Evolutionary conservation across 1,140 invertebrate genomes (phyloP).

Genomic region (Ptiloglossa arizonensis): DNA sequence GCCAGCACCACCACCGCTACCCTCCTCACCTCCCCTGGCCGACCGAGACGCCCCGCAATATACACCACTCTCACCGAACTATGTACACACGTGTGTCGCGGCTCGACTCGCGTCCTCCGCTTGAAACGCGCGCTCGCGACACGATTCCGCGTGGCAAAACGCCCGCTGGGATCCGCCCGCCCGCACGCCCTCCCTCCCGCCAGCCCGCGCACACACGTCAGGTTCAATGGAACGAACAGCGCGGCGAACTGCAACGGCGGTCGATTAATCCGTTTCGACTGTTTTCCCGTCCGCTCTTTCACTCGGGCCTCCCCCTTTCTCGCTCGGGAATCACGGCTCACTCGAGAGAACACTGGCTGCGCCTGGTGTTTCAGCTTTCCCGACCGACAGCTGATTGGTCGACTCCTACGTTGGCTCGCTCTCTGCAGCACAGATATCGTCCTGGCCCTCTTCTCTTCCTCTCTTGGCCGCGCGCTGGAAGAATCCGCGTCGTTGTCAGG

Average conservation of each 20-base stretch:
- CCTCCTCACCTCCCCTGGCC: too few relatives aligned
- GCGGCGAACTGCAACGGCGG: not conserved
- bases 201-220: too few relatives aligned
- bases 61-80: constrained; percentile 31
- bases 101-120: not conserved
- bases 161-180: constrained; percentile 7
- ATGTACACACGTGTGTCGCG: constrained; percentile 41
- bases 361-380: too few relatives aligned
- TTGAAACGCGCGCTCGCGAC: constrained; percentile 40
- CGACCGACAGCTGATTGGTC: not conserved
- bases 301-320: not conserved
- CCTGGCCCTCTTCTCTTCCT: too few relatives aligned
- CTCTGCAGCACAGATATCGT: too few relatives aligned
- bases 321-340: too few relatives aligned
- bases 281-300: not conserved
- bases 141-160: constrained; percentile 31
- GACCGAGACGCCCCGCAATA: constrained; percentile 23
- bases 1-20: too few relatives aligned
- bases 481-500: not conserved
- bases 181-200: too few relatives aligned
- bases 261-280: constrained; percentile 40
- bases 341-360: not conserved
- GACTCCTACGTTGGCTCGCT: too few relatives aligned
- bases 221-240: constrained; percentile 19
- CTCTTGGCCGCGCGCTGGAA: too few relatives aligned